These are phyloP conservation scores for Lutjanus erythropterus DNA, from an alignment of 2,113 vertebrate genomes.

Conservation along the genomic window DNA sequence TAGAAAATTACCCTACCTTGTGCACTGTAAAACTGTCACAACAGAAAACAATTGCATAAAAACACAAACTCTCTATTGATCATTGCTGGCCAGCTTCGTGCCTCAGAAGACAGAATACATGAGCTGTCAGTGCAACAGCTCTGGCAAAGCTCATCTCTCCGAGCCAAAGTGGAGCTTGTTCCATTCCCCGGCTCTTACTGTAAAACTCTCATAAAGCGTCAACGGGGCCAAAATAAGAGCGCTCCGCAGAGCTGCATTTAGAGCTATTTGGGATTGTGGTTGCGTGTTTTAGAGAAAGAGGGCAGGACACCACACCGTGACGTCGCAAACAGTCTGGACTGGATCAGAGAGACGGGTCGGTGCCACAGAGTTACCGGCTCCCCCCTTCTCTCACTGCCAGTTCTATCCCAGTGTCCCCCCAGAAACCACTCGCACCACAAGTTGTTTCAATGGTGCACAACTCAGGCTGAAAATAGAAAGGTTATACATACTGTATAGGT, in stretches of 20 bases:
- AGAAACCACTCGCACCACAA: constrained; percentile 74
- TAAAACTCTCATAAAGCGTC: constrained; percentile 61
- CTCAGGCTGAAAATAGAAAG: constrained; percentile 71
- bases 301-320: constrained; percentile 71
- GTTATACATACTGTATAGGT: constrained; percentile 75
- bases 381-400: constrained; percentile 49
- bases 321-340: constrained; percentile 80
- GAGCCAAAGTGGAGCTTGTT: constrained; percentile 63
- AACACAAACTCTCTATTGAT: constrained; percentile 24
- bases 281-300: constrained; percentile 76
- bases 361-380: constrained; percentile 62
- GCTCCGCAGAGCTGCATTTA: constrained; percentile 66
- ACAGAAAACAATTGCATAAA: constrained; percentile 40
- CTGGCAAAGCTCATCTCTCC: constrained; percentile 71
- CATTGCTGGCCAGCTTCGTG: constrained; percentile 20
- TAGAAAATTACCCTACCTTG: constrained; percentile 21
- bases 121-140: constrained; percentile 58
- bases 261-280: constrained; percentile 80
- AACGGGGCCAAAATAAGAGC: constrained; percentile 60
- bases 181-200: constrained; percentile 68
- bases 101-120: constrained; percentile 36
- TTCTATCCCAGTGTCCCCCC: constrained; percentile 62
- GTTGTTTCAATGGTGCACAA: constrained; percentile 74
- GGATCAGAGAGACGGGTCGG: constrained; percentile 73
- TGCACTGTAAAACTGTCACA: constrained; percentile 38